Percentiles rank a stretch among this genome's conserved stretches.
phyloP scores from a whole-genome alignment of 2,797 vertebrate species.

The Eospalax fontanierii region DNA sequence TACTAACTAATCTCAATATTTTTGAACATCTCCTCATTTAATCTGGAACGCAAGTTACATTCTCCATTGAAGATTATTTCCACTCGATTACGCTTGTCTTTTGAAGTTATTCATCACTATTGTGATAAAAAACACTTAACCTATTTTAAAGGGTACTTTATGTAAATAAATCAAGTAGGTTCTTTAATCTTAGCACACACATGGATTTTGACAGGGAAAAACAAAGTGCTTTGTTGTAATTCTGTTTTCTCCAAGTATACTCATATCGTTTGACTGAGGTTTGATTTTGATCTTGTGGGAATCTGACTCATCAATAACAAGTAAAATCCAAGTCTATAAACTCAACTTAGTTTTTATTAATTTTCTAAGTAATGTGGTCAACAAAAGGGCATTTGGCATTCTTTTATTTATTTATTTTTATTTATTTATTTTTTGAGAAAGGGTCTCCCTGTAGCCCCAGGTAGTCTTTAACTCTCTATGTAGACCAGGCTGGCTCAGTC shows the following conservation, averaged over 20 bases:
- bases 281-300: not conserved
- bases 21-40: constrained; percentile 59
- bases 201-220: constrained; percentile 45
- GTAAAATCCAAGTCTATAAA: not conserved
- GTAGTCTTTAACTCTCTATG: no score
- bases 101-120: constrained; percentile 34
- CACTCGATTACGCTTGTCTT: constrained; percentile 55
- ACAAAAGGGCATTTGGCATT: not conserved
- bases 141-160: constrained; percentile 40
- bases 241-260: not conserved
- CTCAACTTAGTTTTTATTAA: not conserved
- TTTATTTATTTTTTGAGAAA: no score
- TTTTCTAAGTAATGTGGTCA: not conserved
- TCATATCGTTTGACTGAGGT: constrained; percentile 13
- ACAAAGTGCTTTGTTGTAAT: not conserved
- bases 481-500: no score
- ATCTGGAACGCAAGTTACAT: not conserved
- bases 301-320: not conserved
- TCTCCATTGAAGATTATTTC: constrained; percentile 26
- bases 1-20: constrained; percentile 7
- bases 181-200: constrained; percentile 21
- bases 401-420: not conserved
- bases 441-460: no score
- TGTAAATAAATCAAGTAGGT: constrained; percentile 30
- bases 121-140: constrained; percentile 64